Base-by-base conservation (phyloP, 1,140 invertebrate species). In the Atta cephalotes region DNA sequence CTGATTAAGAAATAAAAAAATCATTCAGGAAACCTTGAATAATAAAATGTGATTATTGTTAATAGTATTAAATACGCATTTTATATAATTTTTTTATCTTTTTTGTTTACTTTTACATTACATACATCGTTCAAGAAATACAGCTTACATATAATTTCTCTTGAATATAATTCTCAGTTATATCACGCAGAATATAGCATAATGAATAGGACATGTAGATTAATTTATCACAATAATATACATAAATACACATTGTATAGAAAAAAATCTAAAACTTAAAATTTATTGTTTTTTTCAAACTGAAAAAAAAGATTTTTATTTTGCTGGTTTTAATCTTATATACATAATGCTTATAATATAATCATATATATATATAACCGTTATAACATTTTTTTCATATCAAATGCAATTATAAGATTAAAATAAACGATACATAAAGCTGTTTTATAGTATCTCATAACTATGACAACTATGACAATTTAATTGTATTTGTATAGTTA, bases 401-500 rank as follows among this genome's bases (percentile, higher is more conserved):
- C 71, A 71, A 81, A 31, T 60, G 28, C 28, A 31, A 45, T 45
- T 78, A 18, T 39, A 35, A 70, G 1, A 53, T 84, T 51, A 62
- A 77, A 63, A n/a, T 78, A 45, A 35, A 56, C 9, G 39, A 31
- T 72, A 65, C 53, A 85, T 18, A 65, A 66, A 65, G 14, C 76
- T 85, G 35, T n/a, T 39, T 76, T 85, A 85, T n/a, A 66, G 0
- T 85, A 66, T 18, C n/a, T 45, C 35, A 39, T 53, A 65, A 28
- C 28, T 21, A 21, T 21, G 21, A 21, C 21, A 58, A 68, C 31
- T 45, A 28, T 45, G 71, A 84, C 10, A 5, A 62, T 62, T 58
- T 60, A 62, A 56, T 12, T 85, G 12, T 68, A 65, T 85, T 85
- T 81, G 71, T 60, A 78, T n/a, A 78, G 16, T 25, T 78, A 78